Percentiles rank a stretch among this genome's conserved stretches.
phyloP scores from a whole-genome alignment of 2,797 vertebrate genomes.

The Channallabes apus region DNA sequence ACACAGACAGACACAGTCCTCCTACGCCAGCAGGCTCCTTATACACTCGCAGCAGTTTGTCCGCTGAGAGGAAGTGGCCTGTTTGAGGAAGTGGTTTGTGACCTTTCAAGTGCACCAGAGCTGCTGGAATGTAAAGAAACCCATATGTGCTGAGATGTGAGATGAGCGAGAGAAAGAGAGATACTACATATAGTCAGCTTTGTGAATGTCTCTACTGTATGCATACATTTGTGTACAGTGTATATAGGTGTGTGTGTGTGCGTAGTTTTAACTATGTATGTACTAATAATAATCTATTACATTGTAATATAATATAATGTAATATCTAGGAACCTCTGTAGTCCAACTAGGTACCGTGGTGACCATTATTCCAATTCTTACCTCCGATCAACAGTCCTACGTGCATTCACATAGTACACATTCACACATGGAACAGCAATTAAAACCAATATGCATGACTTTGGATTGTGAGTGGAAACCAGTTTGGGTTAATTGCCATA shows the following conservation, averaged over 20 bases:
- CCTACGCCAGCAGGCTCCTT: conserved; percentile 38
- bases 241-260: neutral
- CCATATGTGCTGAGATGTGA: conserved; percentile 61
- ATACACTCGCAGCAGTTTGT: conserved; percentile 49
- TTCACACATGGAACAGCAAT: no score
- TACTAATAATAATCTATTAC: no score
- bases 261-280: neutral
- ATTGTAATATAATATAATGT: no score
- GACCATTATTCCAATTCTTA: no score
- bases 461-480: no score
- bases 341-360: no score
- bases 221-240: neutral
- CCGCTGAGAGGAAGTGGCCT: conserved; percentile 73
- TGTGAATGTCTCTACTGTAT: no score
- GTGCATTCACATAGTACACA: no score
- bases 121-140: conserved; percentile 59
- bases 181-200: neutral
- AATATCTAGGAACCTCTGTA: no score
- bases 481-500: no score
- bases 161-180: neutral
- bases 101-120: conserved; percentile 66
- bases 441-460: no score
- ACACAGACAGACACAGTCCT: conserved; percentile 20
- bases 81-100: conserved; percentile 77
- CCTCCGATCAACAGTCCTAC: no score